Evolutionary conservation across 2,113 vertebrate species (phyloP).

Genomic region (Sylvicapra grimmia): DNA sequence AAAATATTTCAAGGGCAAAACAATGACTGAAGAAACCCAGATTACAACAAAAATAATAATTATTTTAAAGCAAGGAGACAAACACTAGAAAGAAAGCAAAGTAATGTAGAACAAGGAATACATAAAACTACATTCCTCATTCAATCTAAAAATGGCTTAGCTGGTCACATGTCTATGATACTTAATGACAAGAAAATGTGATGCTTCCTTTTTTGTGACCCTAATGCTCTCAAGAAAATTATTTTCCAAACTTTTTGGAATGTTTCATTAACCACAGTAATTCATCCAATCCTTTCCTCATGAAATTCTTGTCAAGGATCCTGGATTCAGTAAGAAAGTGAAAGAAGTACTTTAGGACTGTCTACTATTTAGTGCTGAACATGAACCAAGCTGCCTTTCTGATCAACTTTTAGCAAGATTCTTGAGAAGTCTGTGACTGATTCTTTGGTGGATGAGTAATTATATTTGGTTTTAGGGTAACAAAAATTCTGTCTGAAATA

Average conservation of each 20-base stretch:
- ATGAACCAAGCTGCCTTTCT: neutral
- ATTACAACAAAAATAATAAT: neutral
- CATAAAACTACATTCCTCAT: neutral
- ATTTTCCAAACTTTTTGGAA: slow-evolving; percentile 2
- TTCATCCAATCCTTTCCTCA: neutral
- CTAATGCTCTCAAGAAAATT: neutral
- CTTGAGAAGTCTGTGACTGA: neutral
- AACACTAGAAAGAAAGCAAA: neutral
- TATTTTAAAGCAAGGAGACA: neutral
- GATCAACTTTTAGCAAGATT: neutral
- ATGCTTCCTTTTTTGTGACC: neutral
- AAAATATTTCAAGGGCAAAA: neutral
- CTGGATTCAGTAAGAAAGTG: neutral
- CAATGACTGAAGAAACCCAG: neutral
- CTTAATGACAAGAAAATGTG: neutral
- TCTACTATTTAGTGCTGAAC: neutral
- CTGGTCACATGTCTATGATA: neutral
- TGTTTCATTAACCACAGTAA: neutral
- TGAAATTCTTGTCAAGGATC: neutral
- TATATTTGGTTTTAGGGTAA: neutral
- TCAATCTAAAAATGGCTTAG: neutral
- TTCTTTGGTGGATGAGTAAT: neutral
- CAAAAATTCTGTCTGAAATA: neutral
- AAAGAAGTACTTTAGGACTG: neutral
- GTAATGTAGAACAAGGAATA: neutral